A percentile compares a stretch with the other conserved stretches of the same genome.
These are phyloP conservation scores for Ondatra zibethicus DNA, from an alignment of 2,113 vertebrate species.

Conservation along the genomic window DNA sequence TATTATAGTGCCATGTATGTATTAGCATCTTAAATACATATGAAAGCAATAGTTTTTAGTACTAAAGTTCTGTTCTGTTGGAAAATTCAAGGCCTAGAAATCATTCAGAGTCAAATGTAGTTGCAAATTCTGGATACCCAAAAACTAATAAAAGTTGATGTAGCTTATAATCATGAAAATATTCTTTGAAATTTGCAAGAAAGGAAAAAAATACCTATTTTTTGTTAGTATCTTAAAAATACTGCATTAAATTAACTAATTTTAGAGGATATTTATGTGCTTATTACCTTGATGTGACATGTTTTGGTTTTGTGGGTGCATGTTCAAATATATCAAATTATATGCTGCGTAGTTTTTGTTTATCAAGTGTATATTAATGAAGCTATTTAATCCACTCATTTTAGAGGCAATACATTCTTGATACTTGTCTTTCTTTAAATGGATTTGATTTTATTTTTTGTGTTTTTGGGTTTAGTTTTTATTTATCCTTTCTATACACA, in stretches of 20 bases:
- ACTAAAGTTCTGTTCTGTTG: constrained; percentile 16
- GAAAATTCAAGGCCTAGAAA: constrained; percentile 27
- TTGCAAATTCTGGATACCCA: neutral
- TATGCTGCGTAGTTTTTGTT: neutral
- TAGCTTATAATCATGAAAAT: constrained; percentile 37
- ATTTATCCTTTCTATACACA: neutral
- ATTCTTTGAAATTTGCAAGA: neutral
- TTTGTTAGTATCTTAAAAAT: neutral
- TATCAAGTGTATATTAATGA: constrained; percentile 21
- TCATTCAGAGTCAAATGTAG: constrained; percentile 30
- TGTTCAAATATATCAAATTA: constrained; percentile 18
- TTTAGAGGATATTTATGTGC: neutral
- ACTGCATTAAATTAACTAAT: constrained; percentile 62
- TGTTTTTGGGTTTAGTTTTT: neutral
- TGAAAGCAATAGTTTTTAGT: neutral
- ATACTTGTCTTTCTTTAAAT: constrained; percentile 23
- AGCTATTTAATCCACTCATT: neutral
- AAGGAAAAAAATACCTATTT: neutral
- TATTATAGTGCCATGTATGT: neutral
- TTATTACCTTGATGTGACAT: constrained; percentile 30
- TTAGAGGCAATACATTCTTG: constrained; percentile 19
- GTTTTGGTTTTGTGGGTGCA: neutral
- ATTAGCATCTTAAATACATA: constrained; percentile 43
- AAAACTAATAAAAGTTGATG: neutral
- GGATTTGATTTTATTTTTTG: constrained; percentile 35